phyloP scores from a whole-genome alignment of 2,113 vertebrate species.

The Alaudala cheleensis region DNA sequence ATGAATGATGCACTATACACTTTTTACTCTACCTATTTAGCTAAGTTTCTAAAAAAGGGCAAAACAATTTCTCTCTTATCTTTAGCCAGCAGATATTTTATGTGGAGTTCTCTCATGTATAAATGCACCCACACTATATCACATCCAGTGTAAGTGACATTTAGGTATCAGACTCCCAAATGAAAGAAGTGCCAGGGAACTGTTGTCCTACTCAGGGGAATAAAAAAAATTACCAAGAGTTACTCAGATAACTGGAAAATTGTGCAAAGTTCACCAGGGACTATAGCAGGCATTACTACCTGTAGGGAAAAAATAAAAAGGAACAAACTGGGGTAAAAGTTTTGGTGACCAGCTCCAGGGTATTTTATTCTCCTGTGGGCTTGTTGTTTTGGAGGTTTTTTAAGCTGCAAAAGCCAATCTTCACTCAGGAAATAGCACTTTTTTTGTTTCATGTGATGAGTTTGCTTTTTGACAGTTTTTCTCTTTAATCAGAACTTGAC shows the following conservation, averaged over 20 bases:
- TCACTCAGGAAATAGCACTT: neutral
- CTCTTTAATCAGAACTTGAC: slow-evolving; percentile 53
- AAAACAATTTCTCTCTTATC: neutral
- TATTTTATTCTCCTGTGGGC: neutral
- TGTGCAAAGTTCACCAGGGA: neutral
- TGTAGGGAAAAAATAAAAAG: neutral
- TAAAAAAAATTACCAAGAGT: neutral
- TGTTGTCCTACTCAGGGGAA: neutral
- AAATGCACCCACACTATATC: rapidly evolving
- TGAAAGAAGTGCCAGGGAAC: neutral
- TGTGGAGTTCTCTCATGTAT: rapidly evolving
- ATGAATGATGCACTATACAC: neutral
- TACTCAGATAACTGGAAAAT: neutral
- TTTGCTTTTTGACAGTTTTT: slow-evolving; percentile 43
- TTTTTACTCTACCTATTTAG: neutral
- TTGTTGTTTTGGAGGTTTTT: neutral
- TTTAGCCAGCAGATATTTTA: neutral
- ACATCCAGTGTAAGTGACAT: neutral
- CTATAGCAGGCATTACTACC: neutral
- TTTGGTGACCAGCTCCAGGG: neutral
- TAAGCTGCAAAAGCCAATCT: neutral
- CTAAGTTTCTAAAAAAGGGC: neutral
- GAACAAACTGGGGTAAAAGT: neutral
- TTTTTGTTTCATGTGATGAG: neutral
- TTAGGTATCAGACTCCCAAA: neutral